A percentile compares a stretch with the other conserved stretches of the same genome.
phyloP scores from a whole-genome alignment of 2,113 vertebrate genomes.

The Eolophus roseicapilla region DNA sequence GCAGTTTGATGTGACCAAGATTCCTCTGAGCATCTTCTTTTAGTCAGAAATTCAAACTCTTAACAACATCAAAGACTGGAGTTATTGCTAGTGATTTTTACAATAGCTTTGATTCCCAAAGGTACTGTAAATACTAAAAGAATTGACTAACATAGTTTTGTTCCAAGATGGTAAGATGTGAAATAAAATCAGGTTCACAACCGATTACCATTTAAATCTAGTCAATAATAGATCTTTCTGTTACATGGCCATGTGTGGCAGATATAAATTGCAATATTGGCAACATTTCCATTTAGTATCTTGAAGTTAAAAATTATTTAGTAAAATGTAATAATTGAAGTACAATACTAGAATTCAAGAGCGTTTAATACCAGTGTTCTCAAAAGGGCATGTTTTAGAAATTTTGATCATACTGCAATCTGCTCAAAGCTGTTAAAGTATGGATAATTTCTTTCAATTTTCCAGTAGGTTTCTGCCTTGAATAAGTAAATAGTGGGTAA shows the following conservation, averaged over 20 bases:
- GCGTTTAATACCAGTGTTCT: constrained; percentile 55
- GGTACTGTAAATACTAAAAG: constrained; percentile 6
- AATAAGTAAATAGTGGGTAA: constrained; percentile 93
- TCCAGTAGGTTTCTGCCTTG: constrained; percentile 77
- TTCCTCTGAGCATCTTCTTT: not conserved
- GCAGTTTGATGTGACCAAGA: not conserved
- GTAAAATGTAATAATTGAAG: constrained; percentile 53
- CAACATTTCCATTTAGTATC: constrained; percentile 8
- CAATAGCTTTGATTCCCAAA: not conserved
- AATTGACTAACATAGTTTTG: not conserved
- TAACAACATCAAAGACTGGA: not conserved
- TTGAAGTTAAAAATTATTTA: constrained; percentile 26
- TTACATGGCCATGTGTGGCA: not conserved
- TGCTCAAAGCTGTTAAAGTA: constrained; percentile 76
- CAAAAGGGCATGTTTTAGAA: constrained; percentile 65
- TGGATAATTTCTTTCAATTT: constrained; percentile 83
- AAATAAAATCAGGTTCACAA: constrained; percentile 19
- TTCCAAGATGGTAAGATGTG: not conserved
- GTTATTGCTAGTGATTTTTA: constrained; percentile 6
- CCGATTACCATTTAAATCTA: constrained; percentile 5
- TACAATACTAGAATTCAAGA: constrained; percentile 40
- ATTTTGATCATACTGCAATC: constrained; percentile 72
- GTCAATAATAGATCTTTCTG: not conserved
- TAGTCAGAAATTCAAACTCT: not conserved
- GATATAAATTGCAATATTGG: not conserved